Percentiles rank a stretch among this genome's conserved stretches.
phyloP scores from a whole-genome alignment of 2,113 vertebrate species.

The Lycaon pictus region DNA sequence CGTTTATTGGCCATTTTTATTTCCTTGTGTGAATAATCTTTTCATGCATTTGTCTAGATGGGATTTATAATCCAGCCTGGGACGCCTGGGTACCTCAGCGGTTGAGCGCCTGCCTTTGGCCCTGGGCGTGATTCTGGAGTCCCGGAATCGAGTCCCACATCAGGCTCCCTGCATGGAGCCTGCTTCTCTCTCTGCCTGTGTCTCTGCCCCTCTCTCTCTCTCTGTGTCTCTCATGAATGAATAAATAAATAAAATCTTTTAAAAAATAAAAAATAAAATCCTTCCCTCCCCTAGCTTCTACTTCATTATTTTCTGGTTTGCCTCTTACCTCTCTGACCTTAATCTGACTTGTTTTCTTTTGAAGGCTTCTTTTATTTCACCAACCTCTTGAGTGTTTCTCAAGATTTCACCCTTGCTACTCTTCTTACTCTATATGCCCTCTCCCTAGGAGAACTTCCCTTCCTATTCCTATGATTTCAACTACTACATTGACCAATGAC shows the following conservation, averaged over 20 bases:
- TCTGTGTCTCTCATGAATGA: too few relatives aligned
- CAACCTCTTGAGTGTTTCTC: neutral
- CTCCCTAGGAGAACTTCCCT: neutral
- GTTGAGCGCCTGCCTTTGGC: too few relatives aligned
- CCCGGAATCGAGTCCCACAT: too few relatives aligned
- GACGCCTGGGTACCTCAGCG: too few relatives aligned
- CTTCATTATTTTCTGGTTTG: constrained; percentile 53
- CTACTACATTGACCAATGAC: neutral
- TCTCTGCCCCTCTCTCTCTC: too few relatives aligned
- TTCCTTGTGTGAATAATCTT: constrained; percentile 1
- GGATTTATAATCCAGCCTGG: neutral
- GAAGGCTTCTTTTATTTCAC: neutral
- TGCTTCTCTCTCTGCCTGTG: too few relatives aligned
- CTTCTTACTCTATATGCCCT: neutral
- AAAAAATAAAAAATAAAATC: neutral
- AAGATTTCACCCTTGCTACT: constrained; percentile 11
- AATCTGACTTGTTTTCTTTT: neutral
- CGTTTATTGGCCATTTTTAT: neutral
- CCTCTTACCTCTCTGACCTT: neutral
- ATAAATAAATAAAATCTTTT: too few relatives aligned
- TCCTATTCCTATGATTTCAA: constrained; percentile 13
- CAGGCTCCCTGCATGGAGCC: too few relatives aligned
- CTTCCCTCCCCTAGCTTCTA: constrained; percentile 23
- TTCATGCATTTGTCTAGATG: neutral
- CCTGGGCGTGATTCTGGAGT: too few relatives aligned